These are phyloP conservation scores for Solenopsis invicta DNA, from an alignment of 1,140 invertebrate species.

Conservation along the genomic window DNA sequence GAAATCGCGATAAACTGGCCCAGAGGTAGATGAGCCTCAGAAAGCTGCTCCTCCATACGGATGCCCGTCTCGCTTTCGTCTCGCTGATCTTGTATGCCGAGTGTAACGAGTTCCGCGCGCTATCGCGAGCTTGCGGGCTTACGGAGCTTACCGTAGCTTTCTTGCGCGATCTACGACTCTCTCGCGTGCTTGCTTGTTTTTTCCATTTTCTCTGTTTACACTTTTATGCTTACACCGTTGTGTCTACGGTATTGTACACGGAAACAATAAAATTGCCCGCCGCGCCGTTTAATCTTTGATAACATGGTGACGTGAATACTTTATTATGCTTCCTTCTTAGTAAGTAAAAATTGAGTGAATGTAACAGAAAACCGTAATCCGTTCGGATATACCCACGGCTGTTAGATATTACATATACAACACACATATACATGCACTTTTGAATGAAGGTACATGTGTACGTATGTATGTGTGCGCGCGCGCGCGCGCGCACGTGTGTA, in stretches of 20 bases:
- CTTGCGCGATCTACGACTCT: slow-evolving; percentile 45
- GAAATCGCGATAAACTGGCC: slow-evolving; percentile 41
- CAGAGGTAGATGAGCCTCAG: slow-evolving; percentile 12
- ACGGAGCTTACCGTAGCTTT: slow-evolving; percentile 35
- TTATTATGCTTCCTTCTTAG: slow-evolving; percentile 25
- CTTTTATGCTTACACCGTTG: slow-evolving; percentile 28
- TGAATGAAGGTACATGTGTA: neutral
- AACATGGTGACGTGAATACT: slow-evolving; percentile 41
- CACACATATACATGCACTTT: neutral
- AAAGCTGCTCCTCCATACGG: slow-evolving; percentile 25
- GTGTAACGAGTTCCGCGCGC: slow-evolving; percentile 65
- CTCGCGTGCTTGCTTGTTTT: slow-evolving; percentile 28
- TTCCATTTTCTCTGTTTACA: slow-evolving; percentile 31
- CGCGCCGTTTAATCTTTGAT: slow-evolving; percentile 45
- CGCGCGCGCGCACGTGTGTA: too few species aligned
- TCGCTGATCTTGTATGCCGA: slow-evolving; percentile 59
- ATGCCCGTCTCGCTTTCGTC: slow-evolving; percentile 42
- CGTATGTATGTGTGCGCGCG: neutral
- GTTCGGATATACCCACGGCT: neutral
- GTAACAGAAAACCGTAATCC: neutral
- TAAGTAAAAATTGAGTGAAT: slow-evolving; percentile 33
- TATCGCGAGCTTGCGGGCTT: slow-evolving; percentile 62
- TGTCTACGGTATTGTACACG: slow-evolving; percentile 48
- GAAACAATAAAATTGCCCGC: slow-evolving; percentile 56
- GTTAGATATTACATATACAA: neutral